phyloP scores from a whole-genome alignment of 2,888 invertebrate genomes.

The Netelia virgata region DNA sequence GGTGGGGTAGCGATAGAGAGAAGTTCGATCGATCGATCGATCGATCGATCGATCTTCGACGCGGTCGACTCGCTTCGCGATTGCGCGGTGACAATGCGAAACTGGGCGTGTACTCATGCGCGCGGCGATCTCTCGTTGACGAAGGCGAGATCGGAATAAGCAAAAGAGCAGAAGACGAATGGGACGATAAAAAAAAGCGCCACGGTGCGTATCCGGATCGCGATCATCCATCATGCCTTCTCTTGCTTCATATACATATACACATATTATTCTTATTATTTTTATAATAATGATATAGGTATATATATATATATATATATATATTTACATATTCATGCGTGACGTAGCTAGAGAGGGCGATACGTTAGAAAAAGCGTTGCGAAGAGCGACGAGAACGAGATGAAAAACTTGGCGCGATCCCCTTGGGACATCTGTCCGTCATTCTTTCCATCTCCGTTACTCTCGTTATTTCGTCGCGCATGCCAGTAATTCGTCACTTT shows the following conservation, averaged over 20 bases:
- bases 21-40: slow-evolving; percentile 46
- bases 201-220: slow-evolving; percentile 3
- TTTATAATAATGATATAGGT: slow-evolving; percentile 1
- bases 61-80: slow-evolving; percentile 18
- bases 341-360: slow-evolving; percentile 66
- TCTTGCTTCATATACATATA: slow-evolving; percentile 14
- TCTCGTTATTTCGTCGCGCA: too few species aligned
- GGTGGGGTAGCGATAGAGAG: background rate
- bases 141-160: slow-evolving; percentile 22
- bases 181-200: slow-evolving; percentile 34
- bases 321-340: slow-evolving; percentile 78
- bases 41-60: slow-evolving; percentile 33
- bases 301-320: slow-evolving; percentile 75
- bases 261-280: too few species aligned
- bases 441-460: slow-evolving; percentile 36
- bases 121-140: background rate
- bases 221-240: slow-evolving; percentile 72
- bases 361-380: background rate
- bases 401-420: slow-evolving; percentile 37
- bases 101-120: slow-evolving; percentile 59
- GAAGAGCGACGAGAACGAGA: slow-evolving; percentile 5
- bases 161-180: slow-evolving; percentile 36
- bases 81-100: slow-evolving; percentile 56
- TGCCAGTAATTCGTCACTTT: background rate
- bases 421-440: slow-evolving; percentile 73